Percentiles rank a stretch among this genome's conserved stretches.
phyloP scores from a whole-genome alignment of 2,888 invertebrate species.

The Conus canariensis region DNA sequence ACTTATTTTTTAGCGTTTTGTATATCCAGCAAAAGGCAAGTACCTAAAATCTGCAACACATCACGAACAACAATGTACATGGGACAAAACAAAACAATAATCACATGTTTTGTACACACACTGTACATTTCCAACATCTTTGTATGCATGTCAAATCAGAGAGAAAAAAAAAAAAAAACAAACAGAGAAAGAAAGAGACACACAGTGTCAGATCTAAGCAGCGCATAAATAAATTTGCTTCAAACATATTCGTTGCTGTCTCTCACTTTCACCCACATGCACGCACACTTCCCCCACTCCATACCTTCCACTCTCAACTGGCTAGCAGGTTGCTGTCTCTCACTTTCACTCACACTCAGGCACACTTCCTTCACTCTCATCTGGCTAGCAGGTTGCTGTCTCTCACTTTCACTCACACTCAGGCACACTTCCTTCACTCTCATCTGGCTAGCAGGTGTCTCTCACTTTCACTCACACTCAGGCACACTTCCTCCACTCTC shows the following conservation, averaged over 20 bases:
- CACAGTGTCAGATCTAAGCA: constrained; percentile 4
- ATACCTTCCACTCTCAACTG: neutral
- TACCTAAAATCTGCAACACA: neutral
- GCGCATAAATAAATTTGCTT: constrained; percentile 20
- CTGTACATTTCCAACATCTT: constrained; percentile 7
- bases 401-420: no score
- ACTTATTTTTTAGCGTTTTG: neutral
- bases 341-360: neutral
- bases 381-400: no score
- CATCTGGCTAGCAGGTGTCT: no score
- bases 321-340: neutral
- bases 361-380: neutral
- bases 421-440: no score
- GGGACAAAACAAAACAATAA: neutral
- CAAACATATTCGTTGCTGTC: neutral
- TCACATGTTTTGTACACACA: constrained; percentile 27
- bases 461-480: no score
- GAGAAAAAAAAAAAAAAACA: no score
- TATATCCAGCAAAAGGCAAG: neutral
- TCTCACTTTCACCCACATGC: neutral
- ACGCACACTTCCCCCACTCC: neutral
- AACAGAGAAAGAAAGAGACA: no score
- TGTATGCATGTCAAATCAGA: neutral
- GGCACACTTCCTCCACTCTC: no score
- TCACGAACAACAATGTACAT: neutral